phyloP scores from a whole-genome alignment of 2,888 invertebrate species.

The Malthinus seriepunctatus region DNA sequence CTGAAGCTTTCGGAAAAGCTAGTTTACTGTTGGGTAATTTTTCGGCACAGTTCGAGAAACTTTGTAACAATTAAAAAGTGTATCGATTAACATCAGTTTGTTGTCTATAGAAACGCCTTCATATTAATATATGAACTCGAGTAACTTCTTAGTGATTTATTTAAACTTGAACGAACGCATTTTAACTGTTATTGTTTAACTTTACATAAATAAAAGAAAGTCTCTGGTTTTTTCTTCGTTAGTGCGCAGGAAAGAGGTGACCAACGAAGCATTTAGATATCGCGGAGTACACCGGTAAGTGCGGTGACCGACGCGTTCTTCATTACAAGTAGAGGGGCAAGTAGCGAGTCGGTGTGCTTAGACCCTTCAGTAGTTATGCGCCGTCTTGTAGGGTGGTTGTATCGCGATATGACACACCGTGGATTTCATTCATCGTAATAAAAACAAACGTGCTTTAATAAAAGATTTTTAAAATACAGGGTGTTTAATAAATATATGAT shows the following conservation, averaged over 20 bases:
- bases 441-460: conserved; percentile 9
- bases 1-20: too few species aligned
- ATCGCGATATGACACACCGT: conserved; percentile 22
- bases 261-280: conserved; percentile 33
- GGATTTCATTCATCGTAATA: conserved; percentile 14
- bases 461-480: background rate
- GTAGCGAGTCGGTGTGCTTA: conserved; percentile 28
- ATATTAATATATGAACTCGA: too few species aligned
- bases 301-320: conserved; percentile 34
- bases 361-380: conserved; percentile 36
- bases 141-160: too few species aligned
- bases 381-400: conserved; percentile 29
- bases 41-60: too few species aligned
- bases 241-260: conserved; percentile 28
- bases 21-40: too few species aligned
- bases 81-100: too few species aligned
- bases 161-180: too few species aligned
- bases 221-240: conserved; percentile 9
- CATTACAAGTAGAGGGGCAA: conserved; percentile 28
- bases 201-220: background rate
- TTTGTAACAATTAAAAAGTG: too few species aligned
- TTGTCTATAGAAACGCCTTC: too few species aligned
- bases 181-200: conserved; percentile 1
- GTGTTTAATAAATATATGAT: background rate
- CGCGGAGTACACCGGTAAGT: conserved; percentile 31